phyloP scores from a whole-genome alignment of 1,140 invertebrate genomes.

The Cyclargus thomasi region DNA sequence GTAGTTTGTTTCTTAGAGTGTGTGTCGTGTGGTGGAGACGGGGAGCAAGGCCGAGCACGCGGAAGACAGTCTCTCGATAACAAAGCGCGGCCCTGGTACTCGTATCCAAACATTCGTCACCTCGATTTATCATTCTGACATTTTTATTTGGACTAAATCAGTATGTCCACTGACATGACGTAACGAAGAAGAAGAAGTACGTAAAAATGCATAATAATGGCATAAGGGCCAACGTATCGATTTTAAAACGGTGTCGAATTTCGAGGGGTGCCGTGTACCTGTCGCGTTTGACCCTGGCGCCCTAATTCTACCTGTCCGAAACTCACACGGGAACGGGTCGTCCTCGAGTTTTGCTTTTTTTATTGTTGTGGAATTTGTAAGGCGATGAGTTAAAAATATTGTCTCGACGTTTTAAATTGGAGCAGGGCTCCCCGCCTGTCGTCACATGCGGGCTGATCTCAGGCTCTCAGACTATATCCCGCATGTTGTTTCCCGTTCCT shows the following conservation, averaged over 20 bases:
- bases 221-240: constrained; percentile 19
- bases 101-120: constrained; percentile 23
- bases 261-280: constrained; percentile 48
- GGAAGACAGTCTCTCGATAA: constrained; percentile 69
- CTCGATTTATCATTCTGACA: constrained; percentile 10
- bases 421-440: neutral
- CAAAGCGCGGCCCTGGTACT: constrained; percentile 48
- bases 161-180: neutral
- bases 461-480: neutral
- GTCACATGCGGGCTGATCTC: constrained; percentile 1
- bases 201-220: neutral
- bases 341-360: constrained; percentile 9
- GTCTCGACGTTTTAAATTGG: neutral
- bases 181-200: no score
- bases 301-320: constrained; percentile 52
- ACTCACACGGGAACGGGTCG: constrained; percentile 58
- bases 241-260: constrained; percentile 35
- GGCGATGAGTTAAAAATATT: neutral
- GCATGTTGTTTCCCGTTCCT: constrained; percentile 6
- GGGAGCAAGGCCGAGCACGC: constrained; percentile 53
- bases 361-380: neutral
- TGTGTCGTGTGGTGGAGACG: constrained; percentile 6
- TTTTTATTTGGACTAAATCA: neutral
- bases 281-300: constrained; percentile 46
- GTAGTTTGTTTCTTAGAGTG: constrained; percentile 44